phyloP scores from a whole-genome alignment of 2,888 invertebrate genomes.

The Agonopterix arenella region DNA sequence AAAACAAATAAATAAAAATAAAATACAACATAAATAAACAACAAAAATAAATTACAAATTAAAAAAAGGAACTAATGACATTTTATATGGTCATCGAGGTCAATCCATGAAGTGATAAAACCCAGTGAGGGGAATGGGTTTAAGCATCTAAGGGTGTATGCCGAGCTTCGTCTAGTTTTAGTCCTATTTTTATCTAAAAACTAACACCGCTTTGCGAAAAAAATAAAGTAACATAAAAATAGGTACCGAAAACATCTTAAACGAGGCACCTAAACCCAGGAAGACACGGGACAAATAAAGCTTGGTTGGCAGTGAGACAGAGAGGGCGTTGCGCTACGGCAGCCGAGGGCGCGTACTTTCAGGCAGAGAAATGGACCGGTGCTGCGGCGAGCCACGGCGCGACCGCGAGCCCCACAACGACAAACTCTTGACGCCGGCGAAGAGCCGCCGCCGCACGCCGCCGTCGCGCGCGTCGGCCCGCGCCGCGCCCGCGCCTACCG shows the following conservation, averaged over 20 bases:
- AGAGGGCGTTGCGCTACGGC: slow-evolving; percentile 62
- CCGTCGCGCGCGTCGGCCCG: slow-evolving; percentile 73
- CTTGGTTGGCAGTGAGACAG: slow-evolving; percentile 23
- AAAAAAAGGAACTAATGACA: slow-evolving; percentile 11
- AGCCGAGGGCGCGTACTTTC: slow-evolving; percentile 83
- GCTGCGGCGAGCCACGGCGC: slow-evolving; percentile 82
- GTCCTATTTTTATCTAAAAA: slow-evolving; percentile 53
- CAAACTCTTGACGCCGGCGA: slow-evolving; percentile 88
- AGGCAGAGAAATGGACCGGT: slow-evolving; percentile 90
- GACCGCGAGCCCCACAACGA: slow-evolving; percentile 84
- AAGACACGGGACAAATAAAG: slow-evolving; percentile 67
- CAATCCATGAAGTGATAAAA: slow-evolving; percentile 31
- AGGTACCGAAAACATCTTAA: slow-evolving; percentile 57
- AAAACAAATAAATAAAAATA: slow-evolving; percentile 55
- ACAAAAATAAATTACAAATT: slow-evolving; percentile 21
- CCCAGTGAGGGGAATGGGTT: slow-evolving; percentile 52
- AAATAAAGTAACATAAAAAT: slow-evolving; percentile 44
- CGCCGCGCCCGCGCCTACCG: slow-evolving; percentile 62
- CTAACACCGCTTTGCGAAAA: slow-evolving; percentile 68
- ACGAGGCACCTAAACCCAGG: slow-evolving; percentile 59
- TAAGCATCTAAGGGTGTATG: slow-evolving; percentile 63
- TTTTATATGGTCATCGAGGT: slow-evolving; percentile 23
- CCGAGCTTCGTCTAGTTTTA: slow-evolving; percentile 61
- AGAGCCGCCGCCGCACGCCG: slow-evolving; percentile 84
- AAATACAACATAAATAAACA: slow-evolving; percentile 48